Evolutionary conservation across 2,888 invertebrate species (phyloP), one percentile per base, ranked within the genome.

Genomic region (Monopis laevigella): DNA sequence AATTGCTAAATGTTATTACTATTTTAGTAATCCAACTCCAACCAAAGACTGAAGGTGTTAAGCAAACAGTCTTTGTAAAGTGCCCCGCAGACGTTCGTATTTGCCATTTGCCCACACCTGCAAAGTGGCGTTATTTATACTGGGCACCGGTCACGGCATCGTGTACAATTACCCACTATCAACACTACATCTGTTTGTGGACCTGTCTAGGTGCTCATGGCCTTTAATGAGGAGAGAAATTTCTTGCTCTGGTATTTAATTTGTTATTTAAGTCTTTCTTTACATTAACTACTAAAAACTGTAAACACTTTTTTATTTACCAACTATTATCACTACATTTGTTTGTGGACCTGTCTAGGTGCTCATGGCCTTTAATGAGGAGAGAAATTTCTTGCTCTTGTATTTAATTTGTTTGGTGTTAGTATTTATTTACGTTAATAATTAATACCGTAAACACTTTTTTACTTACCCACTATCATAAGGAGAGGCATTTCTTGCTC

Each of bases 91-190:
- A 32, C 14, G 32, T 29, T n/a, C 29, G 60, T 73, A 71, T 77
- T 77, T 75, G 72, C 71, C 61, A 65, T 70, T 63, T 52, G 65
- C 68, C 71, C 70, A 75, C 71, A 75, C 67, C 66, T 69, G 68
- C 65, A 62, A 63, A 65, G 60, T 65, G 55, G 55, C 54, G 56
- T 59, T 73, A 62, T 75, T 73, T 74, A 62, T 55, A 59, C 65
- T 69, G 68, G 67, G 67, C 21, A 36, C 18, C 65, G 57, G 56
- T 64, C 64, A 62, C 67, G 61, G 66, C 65, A 65, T 68, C 59
- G 58, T 63, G 67, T 65, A 66, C 72, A 73, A 75, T 74, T 77
- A 74, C 65, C 68, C 62, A 57, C 62, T 21, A 36, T 36, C 36
- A 36, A 36, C 21, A 21, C 21, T n/a, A 36, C 36, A 21, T 6